Percentiles rank a stretch among this genome's conserved stretches.
Conservation (phyloP, 2,113 vertebrate species). For the Hemiscyllium ocellatum region DNA sequence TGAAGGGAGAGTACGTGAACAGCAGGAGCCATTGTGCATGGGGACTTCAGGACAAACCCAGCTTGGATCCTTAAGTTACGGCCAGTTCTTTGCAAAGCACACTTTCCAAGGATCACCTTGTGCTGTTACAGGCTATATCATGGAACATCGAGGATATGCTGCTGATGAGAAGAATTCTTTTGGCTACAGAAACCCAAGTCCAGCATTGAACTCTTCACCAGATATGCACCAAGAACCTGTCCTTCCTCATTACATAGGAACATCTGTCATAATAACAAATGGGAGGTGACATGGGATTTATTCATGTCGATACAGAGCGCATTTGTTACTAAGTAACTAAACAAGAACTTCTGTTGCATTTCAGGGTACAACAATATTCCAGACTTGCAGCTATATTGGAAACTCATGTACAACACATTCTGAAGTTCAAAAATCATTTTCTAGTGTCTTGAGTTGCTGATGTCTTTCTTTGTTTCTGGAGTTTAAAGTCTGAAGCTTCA, state of each 20-base stretch:
- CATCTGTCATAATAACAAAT: slow-evolving; percentile 85
- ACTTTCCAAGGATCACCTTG: slow-evolving; percentile 58
- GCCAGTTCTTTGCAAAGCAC: slow-evolving; percentile 72
- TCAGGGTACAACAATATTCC: slow-evolving; percentile 45
- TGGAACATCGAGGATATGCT: slow-evolving; percentile 51
- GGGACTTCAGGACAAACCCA: slow-evolving; percentile 59
- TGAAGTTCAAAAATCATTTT: not conserved
- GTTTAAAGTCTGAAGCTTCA: not conserved
- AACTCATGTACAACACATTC: slow-evolving; percentile 37
- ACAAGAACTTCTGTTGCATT: slow-evolving; percentile 44
- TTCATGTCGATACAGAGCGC: not conserved
- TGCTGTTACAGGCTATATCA: slow-evolving; percentile 51
- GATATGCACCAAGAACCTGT: slow-evolving; percentile 59
- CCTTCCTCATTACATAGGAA: slow-evolving; percentile 74
- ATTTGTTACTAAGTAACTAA: slow-evolving; percentile 38
- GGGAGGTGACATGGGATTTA: slow-evolving; percentile 68
- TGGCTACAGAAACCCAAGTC: slow-evolving; percentile 61
- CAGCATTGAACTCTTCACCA: slow-evolving; percentile 58
- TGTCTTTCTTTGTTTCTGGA: slow-evolving; percentile 8
- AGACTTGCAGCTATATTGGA: slow-evolving; percentile 40
- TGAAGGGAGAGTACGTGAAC: slow-evolving; percentile 49
- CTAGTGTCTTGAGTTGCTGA: slow-evolving; percentile 10
- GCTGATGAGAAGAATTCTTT: slow-evolving; percentile 55
- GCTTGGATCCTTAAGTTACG: slow-evolving; percentile 75
- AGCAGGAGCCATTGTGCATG: slow-evolving; percentile 47